Percentiles rank a stretch among this genome's conserved stretches.
Evolutionary conservation across 2,888 invertebrate species (phyloP).

Genomic region (Lepidochitona cinerea): DNA sequence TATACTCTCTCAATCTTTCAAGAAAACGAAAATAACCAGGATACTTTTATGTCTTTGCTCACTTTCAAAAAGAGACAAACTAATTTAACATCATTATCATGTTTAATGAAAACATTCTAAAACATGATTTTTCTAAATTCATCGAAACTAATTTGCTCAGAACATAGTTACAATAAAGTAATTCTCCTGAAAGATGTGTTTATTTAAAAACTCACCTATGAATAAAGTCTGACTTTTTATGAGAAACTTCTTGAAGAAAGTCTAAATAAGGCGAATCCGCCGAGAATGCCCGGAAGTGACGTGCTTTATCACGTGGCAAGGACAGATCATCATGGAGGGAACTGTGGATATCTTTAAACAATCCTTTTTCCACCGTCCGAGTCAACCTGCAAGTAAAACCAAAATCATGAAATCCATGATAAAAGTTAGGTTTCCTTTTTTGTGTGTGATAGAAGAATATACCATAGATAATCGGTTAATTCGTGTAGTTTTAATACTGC

Average conservation of each 20-base stretch:
- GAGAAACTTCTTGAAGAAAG: not conserved
- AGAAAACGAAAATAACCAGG: no score
- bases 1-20: no score
- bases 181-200: not conserved
- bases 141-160: not conserved
- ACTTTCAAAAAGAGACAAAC: no score
- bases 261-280: not conserved
- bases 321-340: not conserved
- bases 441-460: no score
- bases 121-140: no score
- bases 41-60: no score
- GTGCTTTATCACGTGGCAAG: not conserved
- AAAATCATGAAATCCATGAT: not conserved
- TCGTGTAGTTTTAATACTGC: no score
- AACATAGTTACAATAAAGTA: not conserved
- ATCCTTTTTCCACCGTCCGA: not conserved
- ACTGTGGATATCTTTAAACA: not conserved
- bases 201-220: slow-evolving; percentile 1
- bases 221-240: not conserved
- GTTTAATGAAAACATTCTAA: no score
- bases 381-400: not conserved
- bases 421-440: not conserved
- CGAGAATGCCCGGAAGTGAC: not conserved
- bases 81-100: no score
- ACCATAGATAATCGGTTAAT: no score